These are phyloP conservation scores for Deilephila elpenor DNA, from an alignment of 2,888 invertebrate species.

Conservation along the genomic window DNA sequence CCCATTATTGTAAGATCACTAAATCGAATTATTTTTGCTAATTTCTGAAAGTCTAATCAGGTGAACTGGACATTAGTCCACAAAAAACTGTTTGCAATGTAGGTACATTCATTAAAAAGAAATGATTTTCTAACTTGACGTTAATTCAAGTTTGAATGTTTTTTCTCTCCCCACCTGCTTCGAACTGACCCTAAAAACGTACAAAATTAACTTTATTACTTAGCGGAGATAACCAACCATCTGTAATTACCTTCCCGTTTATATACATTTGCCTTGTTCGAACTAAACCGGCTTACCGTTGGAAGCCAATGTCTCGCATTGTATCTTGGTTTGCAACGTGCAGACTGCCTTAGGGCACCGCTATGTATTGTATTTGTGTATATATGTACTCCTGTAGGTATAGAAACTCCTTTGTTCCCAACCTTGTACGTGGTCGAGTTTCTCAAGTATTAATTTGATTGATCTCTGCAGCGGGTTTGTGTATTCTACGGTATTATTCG, in stretches of 20 bases:
- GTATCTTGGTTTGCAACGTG: constrained; percentile 14
- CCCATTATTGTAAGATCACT: no score
- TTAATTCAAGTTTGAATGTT: no score
- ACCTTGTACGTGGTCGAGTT: neutral
- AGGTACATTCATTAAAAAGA: no score
- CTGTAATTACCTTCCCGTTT: constrained; percentile 5
- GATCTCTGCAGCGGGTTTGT: neutral
- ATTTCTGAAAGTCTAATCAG: no score
- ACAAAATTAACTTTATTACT: constrained; percentile 6
- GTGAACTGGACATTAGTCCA: no score
- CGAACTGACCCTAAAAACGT: neutral
- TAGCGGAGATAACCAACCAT: neutral
- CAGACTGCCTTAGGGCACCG: constrained; percentile 2
- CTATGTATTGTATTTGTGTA: constrained; percentile 6
- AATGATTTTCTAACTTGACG: no score
- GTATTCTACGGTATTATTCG: neutral
- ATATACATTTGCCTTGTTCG: constrained; percentile 16
- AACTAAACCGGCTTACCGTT: constrained; percentile 6
- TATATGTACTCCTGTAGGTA: neutral
- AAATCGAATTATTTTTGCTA: no score
- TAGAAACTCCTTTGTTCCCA: constrained; percentile 20
- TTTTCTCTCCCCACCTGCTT: no score
- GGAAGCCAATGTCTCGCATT: neutral
- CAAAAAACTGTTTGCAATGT: no score
- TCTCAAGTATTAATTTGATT: neutral